Conservation (phyloP, 1,140 invertebrate genomes). For the Oreohelix idahoensis region DNA sequence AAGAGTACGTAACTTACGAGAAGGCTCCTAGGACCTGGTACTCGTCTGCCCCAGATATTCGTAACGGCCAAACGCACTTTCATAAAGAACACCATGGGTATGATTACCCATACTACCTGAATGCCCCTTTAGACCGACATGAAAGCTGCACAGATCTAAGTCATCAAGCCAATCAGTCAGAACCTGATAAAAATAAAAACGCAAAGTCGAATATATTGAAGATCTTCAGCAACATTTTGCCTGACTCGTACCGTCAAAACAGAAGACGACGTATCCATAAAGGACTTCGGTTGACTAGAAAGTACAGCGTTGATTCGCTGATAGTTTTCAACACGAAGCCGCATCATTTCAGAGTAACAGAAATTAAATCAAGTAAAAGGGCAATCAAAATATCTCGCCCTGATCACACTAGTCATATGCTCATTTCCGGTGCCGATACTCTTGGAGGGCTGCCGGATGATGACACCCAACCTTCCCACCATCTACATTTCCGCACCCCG, state of each 20-base stretch:
- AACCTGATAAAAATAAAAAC: neutral
- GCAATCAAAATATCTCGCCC: neutral
- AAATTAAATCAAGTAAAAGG: neutral
- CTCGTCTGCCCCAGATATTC: neutral
- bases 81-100: no score
- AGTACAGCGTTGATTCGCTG: neutral
- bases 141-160: neutral
- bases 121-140: neutral
- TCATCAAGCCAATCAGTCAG: neutral
- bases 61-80: neutral
- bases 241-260: neutral
- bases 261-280: neutral
- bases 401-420: neutral
- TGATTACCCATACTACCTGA: no score
- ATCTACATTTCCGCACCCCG: neutral
- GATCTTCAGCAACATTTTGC: neutral
- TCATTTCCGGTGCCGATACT: neutral
- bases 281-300: neutral
- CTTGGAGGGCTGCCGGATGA: slow-evolving; percentile 1
- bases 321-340: neutral
- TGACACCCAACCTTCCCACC: neutral
- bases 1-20: neutral
- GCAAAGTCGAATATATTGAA: neutral
- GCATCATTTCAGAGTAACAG: neutral
- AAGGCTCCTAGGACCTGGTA: neutral